Percentiles rank a stretch among this genome's conserved stretches.
phyloP scores from a whole-genome alignment of 2,113 vertebrate genomes.

The Callipepla californica region DNA sequence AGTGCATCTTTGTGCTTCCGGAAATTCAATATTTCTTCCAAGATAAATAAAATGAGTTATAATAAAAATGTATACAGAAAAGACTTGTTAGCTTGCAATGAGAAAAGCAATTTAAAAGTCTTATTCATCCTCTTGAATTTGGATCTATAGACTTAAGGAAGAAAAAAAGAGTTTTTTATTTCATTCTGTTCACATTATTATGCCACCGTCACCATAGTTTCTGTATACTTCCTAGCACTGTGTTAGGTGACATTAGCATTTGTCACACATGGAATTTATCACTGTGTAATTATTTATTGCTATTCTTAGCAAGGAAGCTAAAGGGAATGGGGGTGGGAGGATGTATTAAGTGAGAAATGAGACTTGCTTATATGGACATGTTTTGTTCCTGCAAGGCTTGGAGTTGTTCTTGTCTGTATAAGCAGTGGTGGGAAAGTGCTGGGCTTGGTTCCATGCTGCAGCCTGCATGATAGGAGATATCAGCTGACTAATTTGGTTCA shows the following conservation, averaged over 20 bases:
- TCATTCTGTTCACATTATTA: constrained; percentile 46
- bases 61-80: not conserved
- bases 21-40: not conserved
- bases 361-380: constrained; percentile 26
- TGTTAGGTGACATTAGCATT: constrained; percentile 62
- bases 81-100: not conserved
- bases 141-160: not conserved
- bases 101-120: constrained; percentile 45
- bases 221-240: constrained; percentile 40
- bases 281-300: constrained; percentile 67
- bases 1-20: not conserved
- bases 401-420: not conserved
- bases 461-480: not conserved
- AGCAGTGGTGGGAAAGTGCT: not conserved
- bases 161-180: constrained; percentile 16
- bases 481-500: constrained; percentile 2
- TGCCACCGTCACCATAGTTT: constrained; percentile 55
- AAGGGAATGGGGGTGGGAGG: not conserved
- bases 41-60: not conserved
- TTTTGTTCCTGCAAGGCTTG: not conserved
- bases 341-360: constrained; percentile 28
- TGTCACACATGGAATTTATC: constrained; percentile 64
- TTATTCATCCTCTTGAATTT: not conserved
- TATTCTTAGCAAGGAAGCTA: constrained; percentile 65
- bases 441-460: not conserved